Evolutionary conservation across 2,113 vertebrate species (phyloP).

Genomic region (Aphyosemion australe): DNA sequence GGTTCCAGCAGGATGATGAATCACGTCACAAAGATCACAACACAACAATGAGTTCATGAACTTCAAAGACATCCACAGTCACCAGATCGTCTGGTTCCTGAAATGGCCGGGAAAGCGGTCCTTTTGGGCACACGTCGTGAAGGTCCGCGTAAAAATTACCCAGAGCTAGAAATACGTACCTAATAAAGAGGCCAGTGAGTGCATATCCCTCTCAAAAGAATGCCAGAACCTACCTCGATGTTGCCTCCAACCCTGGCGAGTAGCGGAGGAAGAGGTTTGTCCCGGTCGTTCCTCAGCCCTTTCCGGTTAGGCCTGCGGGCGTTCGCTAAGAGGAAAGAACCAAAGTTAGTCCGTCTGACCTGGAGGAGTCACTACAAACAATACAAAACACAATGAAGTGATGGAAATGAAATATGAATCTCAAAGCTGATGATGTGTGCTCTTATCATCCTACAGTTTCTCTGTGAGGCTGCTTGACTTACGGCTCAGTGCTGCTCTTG

Average conservation of each 20-base stretch:
- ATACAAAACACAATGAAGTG: neutral
- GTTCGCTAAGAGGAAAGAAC: constrained; percentile 74
- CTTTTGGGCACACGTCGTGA: no score
- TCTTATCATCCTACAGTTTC: constrained; percentile 14
- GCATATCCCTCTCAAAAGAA: neutral
- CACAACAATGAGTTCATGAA: no score
- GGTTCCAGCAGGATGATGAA: no score
- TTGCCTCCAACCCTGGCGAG: constrained; percentile 97
- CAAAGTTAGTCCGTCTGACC: constrained; percentile 12
- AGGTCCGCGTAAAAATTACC: no score
- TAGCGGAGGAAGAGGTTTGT: constrained; percentile 95
- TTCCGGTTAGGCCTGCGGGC: constrained; percentile 92
- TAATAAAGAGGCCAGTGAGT: no score
- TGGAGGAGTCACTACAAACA: neutral
- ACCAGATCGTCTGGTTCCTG: no score
- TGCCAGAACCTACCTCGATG: constrained; percentile 85
- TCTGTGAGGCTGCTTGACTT: constrained; percentile 46
- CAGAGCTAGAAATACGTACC: no score
- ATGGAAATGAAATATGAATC: neutral
- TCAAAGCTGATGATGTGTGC: constrained; percentile 1
- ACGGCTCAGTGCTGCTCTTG: constrained; percentile 37
- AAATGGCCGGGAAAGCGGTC: no score
- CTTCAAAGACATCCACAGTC: no score
- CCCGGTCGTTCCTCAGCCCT: constrained; percentile 94
- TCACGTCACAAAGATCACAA: no score